phyloP scores from a whole-genome alignment of 2,797 vertebrate genomes.

The Liasis olivaceus region DNA sequence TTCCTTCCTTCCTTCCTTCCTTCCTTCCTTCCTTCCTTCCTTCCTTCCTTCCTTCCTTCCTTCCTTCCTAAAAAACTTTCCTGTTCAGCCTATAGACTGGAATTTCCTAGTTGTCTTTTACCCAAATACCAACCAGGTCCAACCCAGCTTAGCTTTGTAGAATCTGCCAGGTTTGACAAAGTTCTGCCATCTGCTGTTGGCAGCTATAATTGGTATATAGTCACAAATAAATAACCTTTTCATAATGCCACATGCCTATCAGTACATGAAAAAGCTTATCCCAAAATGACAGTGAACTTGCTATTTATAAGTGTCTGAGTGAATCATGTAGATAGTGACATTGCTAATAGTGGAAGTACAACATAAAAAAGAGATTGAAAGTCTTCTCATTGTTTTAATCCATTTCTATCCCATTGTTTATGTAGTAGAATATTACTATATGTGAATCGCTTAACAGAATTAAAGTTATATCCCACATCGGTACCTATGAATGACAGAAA shows the following conservation, averaged over 20 bases:
- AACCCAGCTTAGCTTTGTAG: neutral
- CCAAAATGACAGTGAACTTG: neutral
- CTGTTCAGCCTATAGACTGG: neutral
- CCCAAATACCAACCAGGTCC: neutral
- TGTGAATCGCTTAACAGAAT: slow-evolving; percentile 20
- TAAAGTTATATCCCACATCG: neutral
- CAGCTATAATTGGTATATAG: neutral
- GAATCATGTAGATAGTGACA: neutral
- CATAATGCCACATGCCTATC: neutral
- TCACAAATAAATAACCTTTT: neutral
- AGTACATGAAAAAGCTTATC: neutral
- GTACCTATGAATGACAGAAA: slow-evolving; percentile 6
- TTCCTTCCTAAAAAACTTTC: neutral
- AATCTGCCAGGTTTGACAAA: neutral
- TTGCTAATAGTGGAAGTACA: neutral
- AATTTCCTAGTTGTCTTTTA: neutral
- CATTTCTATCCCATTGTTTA: slow-evolving; percentile 16
- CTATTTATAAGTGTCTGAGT: neutral
- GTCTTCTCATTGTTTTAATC: slow-evolving; percentile 1
- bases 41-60: too few species aligned
- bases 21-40: neutral
- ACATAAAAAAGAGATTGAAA: neutral
- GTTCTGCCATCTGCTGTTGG: too few species aligned
- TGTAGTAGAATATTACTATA: neutral
- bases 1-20: too few species aligned